Base-by-base conservation (phyloP, 2,113 vertebrate species). In the Fulica atra region DNA sequence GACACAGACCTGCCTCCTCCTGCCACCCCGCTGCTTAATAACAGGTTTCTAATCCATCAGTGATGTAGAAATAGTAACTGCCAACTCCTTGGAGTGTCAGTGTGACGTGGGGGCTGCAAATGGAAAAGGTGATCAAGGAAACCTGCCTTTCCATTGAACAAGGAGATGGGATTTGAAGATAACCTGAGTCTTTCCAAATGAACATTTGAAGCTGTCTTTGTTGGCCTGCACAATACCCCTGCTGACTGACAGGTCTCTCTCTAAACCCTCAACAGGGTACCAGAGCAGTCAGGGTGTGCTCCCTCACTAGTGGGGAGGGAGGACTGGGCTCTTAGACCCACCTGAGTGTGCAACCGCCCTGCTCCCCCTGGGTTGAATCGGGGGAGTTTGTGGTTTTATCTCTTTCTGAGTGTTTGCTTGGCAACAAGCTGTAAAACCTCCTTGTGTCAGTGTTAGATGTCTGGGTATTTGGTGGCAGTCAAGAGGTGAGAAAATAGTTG, bases 401-500 rank as follows among this genome's bases (percentile, higher is more conserved):
- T 61, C 7, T 85, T 93, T 71, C 59, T 38, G 16, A 25, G 18
- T 50, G 42, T 68, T 86, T 0, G 0, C 82, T 66, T 65, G 65
- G 31, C 53, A 40, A 87, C 44, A 64, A 95, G 53, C 72, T 76
- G 61, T 61, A 61, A 87, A 92, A 61, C 54, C 12, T 93, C 73
- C 40, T 38, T 76, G 21, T 90, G 23, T 86, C 61, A 23, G 10
- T 69, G 46, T 57, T 63, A 72, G 73, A 29, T 65, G 23, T 53
- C 69, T 81, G 23, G 28, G 31, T 88, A 31, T 86, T 82, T 3
- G 6, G 65, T 81, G 63, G 31, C 77, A 87, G 66, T 65, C 64
- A 86, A 46, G 38, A 91, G 88, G 91, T 86, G 81, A 88, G 65
- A 92, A 81, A 72, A 88, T 79, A 81, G 31, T 54, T 74, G 25